phyloP scores from a whole-genome alignment of 2,888 invertebrate species.

The Trissolcus brochymenae region DNA sequence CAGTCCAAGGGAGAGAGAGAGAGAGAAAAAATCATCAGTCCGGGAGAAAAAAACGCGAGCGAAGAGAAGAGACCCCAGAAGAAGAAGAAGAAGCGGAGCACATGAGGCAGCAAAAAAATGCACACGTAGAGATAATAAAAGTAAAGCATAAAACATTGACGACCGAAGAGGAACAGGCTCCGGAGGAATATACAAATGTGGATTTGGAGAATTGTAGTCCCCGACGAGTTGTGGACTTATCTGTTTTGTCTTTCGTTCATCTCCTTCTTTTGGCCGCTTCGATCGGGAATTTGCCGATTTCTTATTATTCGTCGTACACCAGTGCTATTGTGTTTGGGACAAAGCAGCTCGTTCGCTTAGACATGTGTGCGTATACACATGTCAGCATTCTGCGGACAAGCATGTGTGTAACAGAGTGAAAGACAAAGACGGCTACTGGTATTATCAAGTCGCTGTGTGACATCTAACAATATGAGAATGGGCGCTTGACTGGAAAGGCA shows the following conservation, averaged over 20 bases:
- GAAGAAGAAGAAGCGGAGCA: slow-evolving; percentile 26
- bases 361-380: slow-evolving; percentile 4
- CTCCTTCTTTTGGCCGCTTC: slow-evolving; percentile 57
- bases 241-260: slow-evolving; percentile 67
- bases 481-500: slow-evolving; percentile 59
- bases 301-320: slow-evolving; percentile 65
- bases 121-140: slow-evolving; percentile 47
- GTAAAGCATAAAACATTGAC: slow-evolving; percentile 55
- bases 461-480: slow-evolving; percentile 69
- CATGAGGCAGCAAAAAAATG: slow-evolving; percentile 41
- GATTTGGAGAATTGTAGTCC: slow-evolving; percentile 67
- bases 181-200: slow-evolving; percentile 69
- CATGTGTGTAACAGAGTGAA: background rate
- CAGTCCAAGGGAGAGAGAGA: background rate
- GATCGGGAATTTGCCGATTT: slow-evolving; percentile 68
- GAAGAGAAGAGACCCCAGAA: slow-evolving; percentile 28
- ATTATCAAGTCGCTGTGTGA: slow-evolving; percentile 62
- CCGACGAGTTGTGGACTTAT: slow-evolving; percentile 63
- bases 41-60: slow-evolving; percentile 17
- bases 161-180: slow-evolving; percentile 44
- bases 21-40: background rate
- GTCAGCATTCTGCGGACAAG: slow-evolving; percentile 7
- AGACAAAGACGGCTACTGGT: slow-evolving; percentile 53
- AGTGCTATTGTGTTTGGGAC: slow-evolving; percentile 66
- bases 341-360: slow-evolving; percentile 58